Evolutionary conservation across 2,113 vertebrate species (phyloP).

Genomic region (Onychostoma macrolepis): DNA sequence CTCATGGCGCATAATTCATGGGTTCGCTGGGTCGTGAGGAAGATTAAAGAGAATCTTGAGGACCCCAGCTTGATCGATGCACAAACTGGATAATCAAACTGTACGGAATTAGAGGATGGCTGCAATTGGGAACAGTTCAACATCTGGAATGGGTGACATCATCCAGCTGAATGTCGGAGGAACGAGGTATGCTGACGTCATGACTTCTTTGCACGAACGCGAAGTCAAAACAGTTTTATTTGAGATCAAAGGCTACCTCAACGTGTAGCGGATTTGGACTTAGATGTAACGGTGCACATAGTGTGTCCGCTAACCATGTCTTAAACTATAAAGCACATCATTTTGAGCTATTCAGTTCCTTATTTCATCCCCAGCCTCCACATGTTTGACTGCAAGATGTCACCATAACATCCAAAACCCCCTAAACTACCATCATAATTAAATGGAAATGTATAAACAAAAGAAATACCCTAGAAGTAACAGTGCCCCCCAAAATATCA

Average conservation of each 20-base stretch:
- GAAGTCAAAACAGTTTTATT: neutral
- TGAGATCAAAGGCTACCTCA: neutral
- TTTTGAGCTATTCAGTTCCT: neutral
- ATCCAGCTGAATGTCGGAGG: constrained; percentile 95
- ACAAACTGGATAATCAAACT: constrained; percentile 28
- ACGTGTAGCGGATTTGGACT: neutral
- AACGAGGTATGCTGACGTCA: constrained; percentile 79
- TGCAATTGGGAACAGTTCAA: constrained; percentile 75
- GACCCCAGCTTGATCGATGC: constrained; percentile 34
- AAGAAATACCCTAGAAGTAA: neutral
- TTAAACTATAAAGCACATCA: neutral
- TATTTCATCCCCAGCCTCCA: neutral
- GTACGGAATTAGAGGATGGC: constrained; percentile 77
- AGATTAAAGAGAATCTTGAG: neutral
- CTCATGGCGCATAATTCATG: neutral
- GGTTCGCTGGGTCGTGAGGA: constrained; percentile 29
- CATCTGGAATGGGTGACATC: constrained; percentile 87
- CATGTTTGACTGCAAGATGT: neutral
- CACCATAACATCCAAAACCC: neutral
- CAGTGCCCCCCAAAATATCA: neutral
- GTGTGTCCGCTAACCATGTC: neutral
- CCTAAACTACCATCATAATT: neutral
- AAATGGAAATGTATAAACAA: neutral
- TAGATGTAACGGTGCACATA: neutral
- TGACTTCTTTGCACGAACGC: neutral